Conservation (phyloP, 2,113 vertebrate species). For the Colius striatus region DNA sequence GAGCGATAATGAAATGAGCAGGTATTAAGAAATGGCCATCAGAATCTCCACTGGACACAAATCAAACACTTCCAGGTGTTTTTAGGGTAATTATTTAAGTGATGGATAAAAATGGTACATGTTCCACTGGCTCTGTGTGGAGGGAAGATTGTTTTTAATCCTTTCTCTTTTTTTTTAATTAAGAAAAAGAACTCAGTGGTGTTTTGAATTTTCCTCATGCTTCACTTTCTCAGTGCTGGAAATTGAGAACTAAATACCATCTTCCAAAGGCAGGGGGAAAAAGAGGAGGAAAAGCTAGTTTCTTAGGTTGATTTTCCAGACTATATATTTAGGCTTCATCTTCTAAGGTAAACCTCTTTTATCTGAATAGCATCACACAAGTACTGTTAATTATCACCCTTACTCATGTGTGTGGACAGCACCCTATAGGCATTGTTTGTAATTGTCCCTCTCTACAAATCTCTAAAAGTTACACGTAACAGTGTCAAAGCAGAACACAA, state of each 20-base stretch:
- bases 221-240: neutral
- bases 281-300: neutral
- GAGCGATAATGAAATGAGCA: conserved; percentile 46
- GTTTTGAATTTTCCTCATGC: neutral
- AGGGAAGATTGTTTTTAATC: neutral
- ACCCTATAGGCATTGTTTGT: neutral
- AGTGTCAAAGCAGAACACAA: neutral
- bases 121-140: neutral
- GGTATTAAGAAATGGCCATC: conserved; percentile 51
- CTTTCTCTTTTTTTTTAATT: neutral
- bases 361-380: neutral
- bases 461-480: neutral
- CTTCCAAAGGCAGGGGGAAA: neutral
- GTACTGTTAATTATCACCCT: neutral
- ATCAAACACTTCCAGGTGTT: neutral
- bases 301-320: neutral
- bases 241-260: neutral
- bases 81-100: conserved; percentile 17
- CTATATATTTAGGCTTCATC: neutral
- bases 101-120: neutral
- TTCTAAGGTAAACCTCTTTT: neutral
- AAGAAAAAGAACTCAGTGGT: neutral
- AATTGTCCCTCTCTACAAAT: neutral
- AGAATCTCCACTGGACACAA: conserved; percentile 56
- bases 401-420: neutral